Evolutionary conservation across 2,113 vertebrate species (phyloP).

Genomic region (Sitta europaea): DNA sequence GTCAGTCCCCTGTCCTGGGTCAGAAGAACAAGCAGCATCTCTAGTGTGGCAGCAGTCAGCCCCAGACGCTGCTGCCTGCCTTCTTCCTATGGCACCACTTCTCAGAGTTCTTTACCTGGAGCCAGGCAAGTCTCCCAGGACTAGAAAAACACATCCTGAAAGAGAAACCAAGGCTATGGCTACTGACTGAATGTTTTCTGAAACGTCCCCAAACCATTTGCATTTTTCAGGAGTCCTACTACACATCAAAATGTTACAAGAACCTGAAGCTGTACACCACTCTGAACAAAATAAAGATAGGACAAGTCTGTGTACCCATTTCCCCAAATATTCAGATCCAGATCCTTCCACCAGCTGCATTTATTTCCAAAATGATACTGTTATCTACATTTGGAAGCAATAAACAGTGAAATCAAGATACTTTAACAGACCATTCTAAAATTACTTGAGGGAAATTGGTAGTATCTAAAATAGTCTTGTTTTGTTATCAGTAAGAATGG

Average conservation of each 20-base stretch:
- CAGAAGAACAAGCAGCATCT: neutral
- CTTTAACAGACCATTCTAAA: neutral
- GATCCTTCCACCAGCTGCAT: neutral
- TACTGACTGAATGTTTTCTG: neutral
- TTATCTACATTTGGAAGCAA: neutral
- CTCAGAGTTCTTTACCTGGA: neutral
- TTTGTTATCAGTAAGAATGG: neutral
- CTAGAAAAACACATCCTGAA: neutral
- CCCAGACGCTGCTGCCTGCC: accelerated
- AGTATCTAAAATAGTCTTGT: neutral
- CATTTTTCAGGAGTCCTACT: neutral
- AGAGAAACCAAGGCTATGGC: neutral
- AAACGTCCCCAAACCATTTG: neutral
- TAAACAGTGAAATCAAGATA: neutral
- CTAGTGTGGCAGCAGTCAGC: neutral
- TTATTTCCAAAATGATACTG: neutral
- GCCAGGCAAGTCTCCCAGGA: neutral
- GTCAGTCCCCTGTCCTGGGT: neutral
- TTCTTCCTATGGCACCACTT: neutral
- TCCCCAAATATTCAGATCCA: neutral
- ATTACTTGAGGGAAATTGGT: neutral
- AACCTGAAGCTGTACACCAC: neutral
- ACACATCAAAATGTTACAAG: neutral
- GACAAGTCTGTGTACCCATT: neutral
- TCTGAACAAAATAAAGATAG: neutral